phyloP scores from a whole-genome alignment of 2,797 vertebrate species.

The Pseudochirops corinnae region DNA sequence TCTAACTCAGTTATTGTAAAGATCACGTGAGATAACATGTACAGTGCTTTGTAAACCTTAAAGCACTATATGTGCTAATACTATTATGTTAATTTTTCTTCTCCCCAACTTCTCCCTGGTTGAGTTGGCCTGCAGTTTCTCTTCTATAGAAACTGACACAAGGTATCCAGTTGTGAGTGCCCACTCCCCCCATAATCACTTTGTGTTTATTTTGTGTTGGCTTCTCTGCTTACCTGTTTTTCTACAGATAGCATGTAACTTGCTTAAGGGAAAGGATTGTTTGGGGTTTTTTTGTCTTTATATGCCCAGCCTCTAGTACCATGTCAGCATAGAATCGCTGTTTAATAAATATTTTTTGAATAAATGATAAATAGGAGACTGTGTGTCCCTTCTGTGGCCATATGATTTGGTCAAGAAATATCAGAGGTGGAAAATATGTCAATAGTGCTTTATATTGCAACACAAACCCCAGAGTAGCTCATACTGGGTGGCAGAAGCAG shows the following conservation, averaged over 20 bases:
- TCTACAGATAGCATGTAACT: background rate
- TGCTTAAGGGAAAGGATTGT: background rate
- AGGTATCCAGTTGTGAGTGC: no score
- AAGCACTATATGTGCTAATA: background rate
- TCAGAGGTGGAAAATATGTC: conserved; percentile 6
- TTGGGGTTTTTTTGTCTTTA: background rate
- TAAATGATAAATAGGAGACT: background rate
- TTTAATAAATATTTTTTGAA: background rate
- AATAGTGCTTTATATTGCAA: background rate
- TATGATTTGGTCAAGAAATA: background rate
- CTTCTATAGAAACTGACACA: background rate
- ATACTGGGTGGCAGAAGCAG: background rate
- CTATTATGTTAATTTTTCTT: background rate
- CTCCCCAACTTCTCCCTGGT: background rate
- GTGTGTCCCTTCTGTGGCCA: background rate
- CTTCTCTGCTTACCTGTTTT: background rate
- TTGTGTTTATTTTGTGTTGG: background rate
- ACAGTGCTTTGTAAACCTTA: no score
- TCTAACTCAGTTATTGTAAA: background rate
- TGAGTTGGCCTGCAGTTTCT: background rate
- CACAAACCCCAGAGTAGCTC: background rate
- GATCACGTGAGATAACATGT: background rate
- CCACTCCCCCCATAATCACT: background rate
- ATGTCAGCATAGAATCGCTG: background rate
- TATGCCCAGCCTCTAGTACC: background rate